Evolutionary conservation across 2,888 invertebrate species (phyloP).

Genomic region (Helicoverpa assulta): DNA sequence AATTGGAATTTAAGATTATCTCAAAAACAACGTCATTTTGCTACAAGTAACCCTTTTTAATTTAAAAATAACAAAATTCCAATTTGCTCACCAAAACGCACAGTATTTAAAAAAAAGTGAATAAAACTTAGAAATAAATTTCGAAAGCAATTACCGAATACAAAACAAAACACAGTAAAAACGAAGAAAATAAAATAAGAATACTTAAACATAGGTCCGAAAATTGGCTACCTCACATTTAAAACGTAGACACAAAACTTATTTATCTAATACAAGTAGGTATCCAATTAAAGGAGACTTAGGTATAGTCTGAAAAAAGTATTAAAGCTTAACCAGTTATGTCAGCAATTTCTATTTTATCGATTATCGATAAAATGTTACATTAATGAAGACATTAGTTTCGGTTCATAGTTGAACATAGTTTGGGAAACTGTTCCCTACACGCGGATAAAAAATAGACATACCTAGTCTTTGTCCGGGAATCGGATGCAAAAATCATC

Average conservation of each 20-base stretch:
- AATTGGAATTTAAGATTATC: too few relatives aligned
- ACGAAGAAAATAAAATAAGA: slow-evolving; percentile 29
- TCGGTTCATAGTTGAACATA: too few relatives aligned
- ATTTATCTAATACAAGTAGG: slow-evolving; percentile 26
- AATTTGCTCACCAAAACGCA: slow-evolving; percentile 6
- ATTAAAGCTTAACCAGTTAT: neutral
- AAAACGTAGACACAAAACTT: slow-evolving; percentile 28
- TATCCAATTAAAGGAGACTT: slow-evolving; percentile 31
- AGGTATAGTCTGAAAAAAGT: neutral
- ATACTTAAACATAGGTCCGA: slow-evolving; percentile 26
- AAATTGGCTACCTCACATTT: slow-evolving; percentile 26
- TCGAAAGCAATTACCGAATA: slow-evolving; percentile 28
- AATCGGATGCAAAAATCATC: too few relatives aligned
- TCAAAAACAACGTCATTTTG: neutral
- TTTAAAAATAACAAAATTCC: neutral
- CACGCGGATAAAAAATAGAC: too few relatives aligned
- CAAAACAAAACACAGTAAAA: slow-evolving; percentile 24
- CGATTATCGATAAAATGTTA: too few relatives aligned
- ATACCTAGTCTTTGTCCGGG: too few relatives aligned
- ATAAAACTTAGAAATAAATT: slow-evolving; percentile 1
- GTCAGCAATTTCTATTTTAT: too few relatives aligned
- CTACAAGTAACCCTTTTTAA: neutral
- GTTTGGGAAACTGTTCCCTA: too few relatives aligned
- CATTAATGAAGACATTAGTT: too few relatives aligned
- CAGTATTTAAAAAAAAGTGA: neutral